Evolutionary conservation across 2,797 vertebrate genomes (phyloP).

Genomic region (Fratercula arctica): DNA sequence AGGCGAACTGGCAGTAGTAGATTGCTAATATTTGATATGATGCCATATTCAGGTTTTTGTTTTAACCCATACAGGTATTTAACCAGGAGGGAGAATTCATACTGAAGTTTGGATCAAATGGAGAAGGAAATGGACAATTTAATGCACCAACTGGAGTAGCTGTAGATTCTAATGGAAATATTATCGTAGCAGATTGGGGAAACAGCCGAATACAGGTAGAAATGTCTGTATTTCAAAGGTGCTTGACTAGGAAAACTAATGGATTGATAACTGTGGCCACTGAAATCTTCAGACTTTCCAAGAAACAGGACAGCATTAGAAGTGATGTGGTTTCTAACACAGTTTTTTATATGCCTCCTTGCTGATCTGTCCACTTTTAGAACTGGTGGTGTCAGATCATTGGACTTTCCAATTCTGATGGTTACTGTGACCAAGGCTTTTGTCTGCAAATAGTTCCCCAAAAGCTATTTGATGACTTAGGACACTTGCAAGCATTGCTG

Average conservation of each 20-base stretch:
- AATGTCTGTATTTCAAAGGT: not conserved
- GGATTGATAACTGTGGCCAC: not conserved
- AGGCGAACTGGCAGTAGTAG: not conserved
- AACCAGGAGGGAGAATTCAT: conserved; percentile 96
- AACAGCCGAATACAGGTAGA: conserved; percentile 98
- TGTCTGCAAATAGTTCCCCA: not conserved
- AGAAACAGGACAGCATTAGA: not conserved
- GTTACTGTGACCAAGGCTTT: not conserved
- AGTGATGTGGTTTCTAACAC: not conserved
- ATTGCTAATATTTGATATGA: not conserved
- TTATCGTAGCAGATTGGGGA: conserved; percentile 98
- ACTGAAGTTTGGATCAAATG: conserved; percentile 97
- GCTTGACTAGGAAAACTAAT: not conserved
- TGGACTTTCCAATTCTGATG: not conserved
- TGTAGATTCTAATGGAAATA: conserved; percentile 95
- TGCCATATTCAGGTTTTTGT: not conserved
- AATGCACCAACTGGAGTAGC: conserved; percentile 98
- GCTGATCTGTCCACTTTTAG: not conserved
- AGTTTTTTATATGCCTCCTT: not conserved
- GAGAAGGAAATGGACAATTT: conserved; percentile 97
- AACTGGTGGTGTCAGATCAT: not conserved
- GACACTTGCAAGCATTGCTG: not conserved
- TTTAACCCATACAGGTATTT: conserved; percentile 86
- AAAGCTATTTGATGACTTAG: not conserved
- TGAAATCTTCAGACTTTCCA: not conserved